Evolutionary conservation across 2,797 vertebrate species (phyloP), one percentile per base, ranked within the genome.

Genomic region (Peromyscus nudipes): DNA sequence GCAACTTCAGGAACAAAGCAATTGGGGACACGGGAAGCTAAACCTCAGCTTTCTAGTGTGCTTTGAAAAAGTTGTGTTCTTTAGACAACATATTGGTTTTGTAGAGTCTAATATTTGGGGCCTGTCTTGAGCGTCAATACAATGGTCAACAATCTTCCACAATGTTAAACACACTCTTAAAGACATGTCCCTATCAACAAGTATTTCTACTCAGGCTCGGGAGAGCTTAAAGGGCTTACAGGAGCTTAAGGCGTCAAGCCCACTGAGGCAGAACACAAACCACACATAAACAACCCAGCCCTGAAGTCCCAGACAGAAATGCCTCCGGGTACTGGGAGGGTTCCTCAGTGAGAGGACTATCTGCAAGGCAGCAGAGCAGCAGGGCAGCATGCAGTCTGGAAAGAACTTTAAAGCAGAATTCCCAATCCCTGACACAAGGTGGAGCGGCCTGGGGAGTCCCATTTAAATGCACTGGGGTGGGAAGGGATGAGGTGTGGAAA

Each of bases 221-320:
- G 94, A 64, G 89, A 89, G 92, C 97, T 96, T 96, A 95, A 85
- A 89, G 62, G 81, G 79, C 79, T 97, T 92, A 92, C 84, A 81
- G 29, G 5, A 95, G 93, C 88, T 97, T 96, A 95, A 91, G 10
- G 92, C 84, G 82, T 94, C 75, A 92, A 69, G 91, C 79, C 75
- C 85, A 67, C 73, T 97, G 92, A 96, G 83, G 89, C 49, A 79
- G 75, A 96, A 96, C 79, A 55, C 69, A 96, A 79, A 95, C 85
- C 87, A 95, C 84, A 77, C 40, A 79, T 34, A 52, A 19, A 67
- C 9, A 91, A 46, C 57, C 46, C 57, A 46, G 64, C 46, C 76
- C 93, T 86, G 34, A 80, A 52, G 69, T 88, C 12, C 49, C 40
- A 52, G 46, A 92, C 14, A 60, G 73, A 92, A 82, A 71, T 4